These are phyloP conservation scores for Sapajus apella DNA, from an alignment of 2,113 vertebrate genomes.

Conservation along the genomic window DNA sequence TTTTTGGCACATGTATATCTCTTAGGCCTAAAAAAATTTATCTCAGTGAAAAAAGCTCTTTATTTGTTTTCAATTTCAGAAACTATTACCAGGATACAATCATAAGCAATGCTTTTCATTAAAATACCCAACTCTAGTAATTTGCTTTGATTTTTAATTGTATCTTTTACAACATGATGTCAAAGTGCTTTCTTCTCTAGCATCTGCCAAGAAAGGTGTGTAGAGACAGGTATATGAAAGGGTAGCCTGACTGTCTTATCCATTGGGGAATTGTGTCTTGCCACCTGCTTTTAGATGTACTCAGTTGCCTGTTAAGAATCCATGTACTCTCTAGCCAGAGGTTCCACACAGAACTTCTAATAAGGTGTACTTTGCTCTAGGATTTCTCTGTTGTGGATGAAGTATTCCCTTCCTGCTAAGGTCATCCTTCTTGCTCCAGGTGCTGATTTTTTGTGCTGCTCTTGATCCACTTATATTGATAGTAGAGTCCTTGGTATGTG, in stretches of 20 bases:
- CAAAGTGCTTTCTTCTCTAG: constrained; percentile 15
- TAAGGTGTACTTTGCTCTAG: constrained; percentile 35
- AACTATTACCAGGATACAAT: not conserved
- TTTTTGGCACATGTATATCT: not conserved
- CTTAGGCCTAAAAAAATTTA: constrained; percentile 16
- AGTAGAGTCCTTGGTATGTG: constrained; percentile 81
- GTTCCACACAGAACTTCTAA: constrained; percentile 1
- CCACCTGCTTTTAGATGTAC: constrained; percentile 8
- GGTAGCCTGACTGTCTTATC: not conserved
- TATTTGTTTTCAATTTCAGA: not conserved
- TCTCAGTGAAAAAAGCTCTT: not conserved
- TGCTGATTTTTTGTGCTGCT: constrained; percentile 82
- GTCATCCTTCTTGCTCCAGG: constrained; percentile 82
- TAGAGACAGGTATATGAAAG: not conserved
- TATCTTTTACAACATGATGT: not conserved
- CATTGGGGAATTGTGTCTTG: not conserved
- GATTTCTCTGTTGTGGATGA: constrained; percentile 25
- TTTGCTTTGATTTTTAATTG: constrained; percentile 44
- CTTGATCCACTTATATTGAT: constrained; percentile 83
- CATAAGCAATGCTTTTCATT: not conserved
- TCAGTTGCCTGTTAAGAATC: not conserved
- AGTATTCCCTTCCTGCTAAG: constrained; percentile 77
- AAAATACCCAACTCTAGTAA: not conserved
- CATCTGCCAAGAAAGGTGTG: not conserved
- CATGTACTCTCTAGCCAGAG: not conserved